phyloP scores from a whole-genome alignment of 2,113 vertebrate genomes.

The Calyptommatus sinebrachiatus region DNA sequence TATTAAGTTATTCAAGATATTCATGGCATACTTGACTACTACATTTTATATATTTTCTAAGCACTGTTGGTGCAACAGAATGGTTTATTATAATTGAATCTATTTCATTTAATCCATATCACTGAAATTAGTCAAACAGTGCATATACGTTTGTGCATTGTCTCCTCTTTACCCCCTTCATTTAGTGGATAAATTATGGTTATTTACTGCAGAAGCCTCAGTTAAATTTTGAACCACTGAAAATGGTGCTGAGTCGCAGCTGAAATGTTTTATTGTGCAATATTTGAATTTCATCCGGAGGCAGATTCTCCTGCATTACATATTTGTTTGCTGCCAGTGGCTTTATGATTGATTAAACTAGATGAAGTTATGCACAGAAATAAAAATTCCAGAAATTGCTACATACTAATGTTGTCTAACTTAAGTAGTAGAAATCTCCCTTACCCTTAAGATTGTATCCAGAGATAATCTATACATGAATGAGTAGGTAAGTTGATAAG shows the following conservation, averaged over 20 bases:
- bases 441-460: not conserved
- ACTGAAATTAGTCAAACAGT: not conserved
- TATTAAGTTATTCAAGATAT: not conserved
- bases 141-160: too few species aligned
- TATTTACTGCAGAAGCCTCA: not conserved
- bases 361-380: not conserved
- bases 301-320: not conserved
- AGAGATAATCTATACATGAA: not conserved
- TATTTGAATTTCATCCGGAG: conserved; percentile 7
- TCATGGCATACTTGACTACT: not conserved
- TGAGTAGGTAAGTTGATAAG: too few species aligned
- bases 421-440: not conserved
- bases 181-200: not conserved
- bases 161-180: too few species aligned
- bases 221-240: not conserved
- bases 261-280: not conserved
- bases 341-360: not conserved
- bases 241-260: not conserved
- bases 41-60: not conserved
- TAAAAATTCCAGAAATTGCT: not conserved
- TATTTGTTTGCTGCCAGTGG: not conserved
- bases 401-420: not conserved
- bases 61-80: not conserved
- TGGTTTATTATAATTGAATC: not conserved
- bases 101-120: not conserved